A percentile compares a stretch with the other conserved stretches of the same genome.
These are phyloP conservation scores for Drosophila chauvacae DNA, from an alignment of 1,140 invertebrate genomes.

Conservation along the genomic window DNA sequence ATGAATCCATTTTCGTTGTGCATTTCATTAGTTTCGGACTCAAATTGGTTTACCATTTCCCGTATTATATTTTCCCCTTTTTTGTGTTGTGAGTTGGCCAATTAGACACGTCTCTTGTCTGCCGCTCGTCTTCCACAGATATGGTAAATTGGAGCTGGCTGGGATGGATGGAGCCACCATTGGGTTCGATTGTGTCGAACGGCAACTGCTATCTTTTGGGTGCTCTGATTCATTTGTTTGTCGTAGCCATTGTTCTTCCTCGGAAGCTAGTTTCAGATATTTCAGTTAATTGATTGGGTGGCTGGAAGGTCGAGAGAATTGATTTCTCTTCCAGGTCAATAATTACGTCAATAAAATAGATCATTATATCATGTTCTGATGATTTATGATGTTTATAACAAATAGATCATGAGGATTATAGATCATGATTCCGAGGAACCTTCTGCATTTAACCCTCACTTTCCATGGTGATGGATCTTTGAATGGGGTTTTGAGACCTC, in stretches of 20 bases:
- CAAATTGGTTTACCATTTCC: constrained; percentile 67
- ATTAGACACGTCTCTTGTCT: constrained; percentile 66
- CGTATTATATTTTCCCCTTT: constrained; percentile 31
- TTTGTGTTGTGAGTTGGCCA: constrained; percentile 40
- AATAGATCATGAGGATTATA: background rate
- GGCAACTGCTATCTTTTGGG: constrained; percentile 21
- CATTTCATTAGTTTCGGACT: constrained; percentile 38
- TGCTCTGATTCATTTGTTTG: constrained; percentile 35
- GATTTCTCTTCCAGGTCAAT: background rate
- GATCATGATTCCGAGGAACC: background rate
- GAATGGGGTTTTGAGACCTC: background rate
- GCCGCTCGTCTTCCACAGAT: constrained; percentile 40
- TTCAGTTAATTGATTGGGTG: constrained; percentile 49
- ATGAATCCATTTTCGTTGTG: constrained; percentile 65
- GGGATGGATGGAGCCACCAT: constrained; percentile 4
- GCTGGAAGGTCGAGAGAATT: background rate
- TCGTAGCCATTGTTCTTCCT: constrained; percentile 16
- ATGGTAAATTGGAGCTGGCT: constrained; percentile 36
- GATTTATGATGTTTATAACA: background rate
- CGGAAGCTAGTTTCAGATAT: constrained; percentile 5
- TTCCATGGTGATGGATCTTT: background rate
- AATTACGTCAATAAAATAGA: background rate
- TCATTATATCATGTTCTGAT: background rate
- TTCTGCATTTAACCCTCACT: background rate
- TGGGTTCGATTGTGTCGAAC: constrained; percentile 20